Percentiles rank a stretch among this genome's conserved stretches.
phyloP scores from a whole-genome alignment of 2,888 invertebrate genomes.

The Epinotia nisella region DNA sequence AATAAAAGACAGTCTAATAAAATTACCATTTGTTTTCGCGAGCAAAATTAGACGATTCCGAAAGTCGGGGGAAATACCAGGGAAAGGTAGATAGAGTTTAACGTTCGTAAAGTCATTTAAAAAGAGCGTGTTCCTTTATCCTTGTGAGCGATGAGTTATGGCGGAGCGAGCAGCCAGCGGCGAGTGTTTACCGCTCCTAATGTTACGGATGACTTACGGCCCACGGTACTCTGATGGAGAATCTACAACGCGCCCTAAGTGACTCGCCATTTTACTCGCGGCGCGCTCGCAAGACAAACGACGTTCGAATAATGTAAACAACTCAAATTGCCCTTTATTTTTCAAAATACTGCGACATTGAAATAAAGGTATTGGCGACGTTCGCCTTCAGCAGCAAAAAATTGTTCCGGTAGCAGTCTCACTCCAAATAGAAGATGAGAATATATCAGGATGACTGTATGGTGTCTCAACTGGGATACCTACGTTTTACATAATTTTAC shows the following conservation, averaged over 20 bases:
- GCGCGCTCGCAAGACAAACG: constrained; percentile 23
- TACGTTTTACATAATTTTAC: too few relatives aligned
- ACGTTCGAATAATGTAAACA: constrained; percentile 20
- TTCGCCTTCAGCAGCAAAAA: not conserved
- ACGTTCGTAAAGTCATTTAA: constrained; percentile 42
- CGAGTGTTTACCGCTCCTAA: constrained; percentile 30
- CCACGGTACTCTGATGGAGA: constrained; percentile 24
- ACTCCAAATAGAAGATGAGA: too few relatives aligned
- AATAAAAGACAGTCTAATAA: constrained; percentile 32
- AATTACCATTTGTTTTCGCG: constrained; percentile 39
- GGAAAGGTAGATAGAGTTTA: constrained; percentile 42
- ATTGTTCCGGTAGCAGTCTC: too few relatives aligned
- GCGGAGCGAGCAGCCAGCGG: constrained; percentile 15
- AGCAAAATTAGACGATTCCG: constrained; percentile 37
- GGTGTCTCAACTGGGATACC: too few relatives aligned
- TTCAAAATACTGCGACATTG: not conserved
- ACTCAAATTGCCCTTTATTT: not conserved
- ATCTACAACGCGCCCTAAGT: constrained; percentile 33
- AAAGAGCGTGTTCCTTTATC: constrained; percentile 35
- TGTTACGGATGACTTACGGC: constrained; percentile 25
- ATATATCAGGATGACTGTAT: too few relatives aligned
- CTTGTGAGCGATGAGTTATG: constrained; percentile 38
- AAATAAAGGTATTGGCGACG: not conserved
- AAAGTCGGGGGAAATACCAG: constrained; percentile 36
- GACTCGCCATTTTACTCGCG: constrained; percentile 32